Conservation (phyloP, 2,797 vertebrate species). For the Rhynchotus rufescens region DNA sequence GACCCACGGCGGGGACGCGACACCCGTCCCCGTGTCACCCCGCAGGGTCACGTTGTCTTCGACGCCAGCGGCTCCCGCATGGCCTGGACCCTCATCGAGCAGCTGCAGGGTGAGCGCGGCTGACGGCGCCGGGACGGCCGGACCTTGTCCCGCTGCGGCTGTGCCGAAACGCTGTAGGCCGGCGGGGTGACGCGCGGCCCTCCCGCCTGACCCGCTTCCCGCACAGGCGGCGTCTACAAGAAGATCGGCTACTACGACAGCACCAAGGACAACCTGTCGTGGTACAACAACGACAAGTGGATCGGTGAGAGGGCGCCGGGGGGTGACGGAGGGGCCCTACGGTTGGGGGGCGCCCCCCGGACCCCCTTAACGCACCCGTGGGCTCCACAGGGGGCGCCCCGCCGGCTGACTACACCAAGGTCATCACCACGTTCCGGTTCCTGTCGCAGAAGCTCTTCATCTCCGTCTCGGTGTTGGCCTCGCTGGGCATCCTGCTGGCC, state of each 20-base stretch:
- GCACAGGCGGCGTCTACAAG: constrained; percentile 91
- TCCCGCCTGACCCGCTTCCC: neutral
- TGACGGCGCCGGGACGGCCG: no score
- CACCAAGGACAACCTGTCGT: constrained; percentile 95
- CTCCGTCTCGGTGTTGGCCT: constrained; percentile 89
- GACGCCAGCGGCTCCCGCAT: constrained; percentile 97
- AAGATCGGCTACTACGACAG: constrained; percentile 98
- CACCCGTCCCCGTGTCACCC: neutral
- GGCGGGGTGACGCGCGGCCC: no score
- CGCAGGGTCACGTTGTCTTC: constrained; percentile 94
- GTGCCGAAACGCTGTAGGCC: no score
- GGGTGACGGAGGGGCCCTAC: neutral
- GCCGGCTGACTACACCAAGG: constrained; percentile 91
- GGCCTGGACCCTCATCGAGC: constrained; percentile 97
- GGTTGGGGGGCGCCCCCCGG: neutral
- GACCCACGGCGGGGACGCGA: neutral
- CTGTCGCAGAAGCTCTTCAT: constrained; percentile 95
- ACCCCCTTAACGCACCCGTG: neutral
- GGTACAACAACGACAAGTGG: constrained; percentile 94
- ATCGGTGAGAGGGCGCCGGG: constrained; percentile 84
- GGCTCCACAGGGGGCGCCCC: constrained; percentile 82
- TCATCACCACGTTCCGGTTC: constrained; percentile 91
- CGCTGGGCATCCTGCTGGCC: constrained; percentile 90
- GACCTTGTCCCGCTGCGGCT: neutral
- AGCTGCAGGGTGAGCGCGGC: constrained; percentile 88